Evolutionary conservation across 2,113 vertebrate genomes (phyloP), one percentile per base, ranked within the genome.

Genomic region (Cacatua alba): DNA sequence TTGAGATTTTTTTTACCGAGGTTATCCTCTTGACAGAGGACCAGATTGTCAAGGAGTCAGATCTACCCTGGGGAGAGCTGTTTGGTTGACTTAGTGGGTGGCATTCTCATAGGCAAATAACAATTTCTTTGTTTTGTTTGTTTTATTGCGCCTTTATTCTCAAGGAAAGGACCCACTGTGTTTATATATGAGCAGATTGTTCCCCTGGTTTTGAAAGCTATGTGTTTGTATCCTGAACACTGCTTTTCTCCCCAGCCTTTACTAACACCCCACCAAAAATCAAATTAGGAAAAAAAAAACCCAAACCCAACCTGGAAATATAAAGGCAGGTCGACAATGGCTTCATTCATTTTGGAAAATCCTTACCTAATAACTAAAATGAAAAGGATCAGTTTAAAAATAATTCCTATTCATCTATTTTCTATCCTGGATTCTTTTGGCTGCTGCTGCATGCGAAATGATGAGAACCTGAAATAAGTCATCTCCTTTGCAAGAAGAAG

Each of bases 121-220:
- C 84, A 95, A 95, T 92, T 94, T 95, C 95, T 95, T 96, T 96
- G 88, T 91, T 92, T 82, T 93, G n/a, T 90, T 96, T 88, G 43
- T 68, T 94, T 94, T 82, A 95, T 95, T 78, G 70, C 60, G 57
- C 33, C 79, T 94, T 95, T 77, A 33, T 74, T 90, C 84, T 44
- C 89, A 62, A 10, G 74, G 57, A 89, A 92, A 91, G n/a, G 74
- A 49, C 17, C 19, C 28, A 59, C 31, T 59, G 15, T 65, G 80
- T 82, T 86, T 86, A 59, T 94, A 93, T 81, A 46, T 60, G 77
- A 84, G 86, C 60, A 84, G 68, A 91, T 68, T 84, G 52, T 82
- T 94, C 65, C 70, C 35, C 49, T 71, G 11, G 5, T 83, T 94
- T 67, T 75, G 60, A 87, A 94, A 84, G 69, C 59, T 92, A 29